Evolutionary conservation across 37 sponge, comb jelly and placozoan species (phyloP), one percentile per base, ranked within the genome.

Genomic region (Mnemiopsis leidyi): DNA sequence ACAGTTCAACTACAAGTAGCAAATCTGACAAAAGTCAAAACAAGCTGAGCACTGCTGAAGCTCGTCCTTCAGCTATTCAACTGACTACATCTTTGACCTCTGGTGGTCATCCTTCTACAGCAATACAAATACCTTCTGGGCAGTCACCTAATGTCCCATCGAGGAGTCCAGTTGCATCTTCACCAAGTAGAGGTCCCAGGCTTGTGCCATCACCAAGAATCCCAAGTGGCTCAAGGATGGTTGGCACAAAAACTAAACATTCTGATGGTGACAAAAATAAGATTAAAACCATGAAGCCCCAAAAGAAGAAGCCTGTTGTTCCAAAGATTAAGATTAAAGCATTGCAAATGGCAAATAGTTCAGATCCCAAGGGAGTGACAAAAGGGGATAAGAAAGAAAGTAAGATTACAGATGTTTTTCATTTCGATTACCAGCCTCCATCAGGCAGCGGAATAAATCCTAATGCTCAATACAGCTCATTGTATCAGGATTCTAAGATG

Each of bases 321-420:
- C 82, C 82, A 13, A 79, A 79, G 36, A 79, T 79, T 23, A 79
- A 79, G 21, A 79, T 79, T 7, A 79, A 79, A 79, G 82, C 82
- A 34, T 36, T 79, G 26, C 82, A 79, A 23, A 69, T 69, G 73
- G 73, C 73, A 5, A 25, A 25, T 20, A 20, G 9, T 79, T 23
- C 3, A 5, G 82, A 79, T 79, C 35, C 35, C 1, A 79, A 32
- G 7, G 3, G 37, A 23, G 82, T 79, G 3, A 36, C 37, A 7
- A 79, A 79, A 79, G 82, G 82, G 1, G 82, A 79, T 35, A 79
- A 79, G 82, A 79, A 79, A 36, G 82, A 79, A 21, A 35, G 36
- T 16, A 79, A 79, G 29, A 35, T 36, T 32, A 79, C 35, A 13
- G 37, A 32, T 79, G 82, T 79, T 5, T 79, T 79, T 33, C 82